Conservation (phyloP, 2,797 vertebrate species). For the Poecilia velifera region DNA sequence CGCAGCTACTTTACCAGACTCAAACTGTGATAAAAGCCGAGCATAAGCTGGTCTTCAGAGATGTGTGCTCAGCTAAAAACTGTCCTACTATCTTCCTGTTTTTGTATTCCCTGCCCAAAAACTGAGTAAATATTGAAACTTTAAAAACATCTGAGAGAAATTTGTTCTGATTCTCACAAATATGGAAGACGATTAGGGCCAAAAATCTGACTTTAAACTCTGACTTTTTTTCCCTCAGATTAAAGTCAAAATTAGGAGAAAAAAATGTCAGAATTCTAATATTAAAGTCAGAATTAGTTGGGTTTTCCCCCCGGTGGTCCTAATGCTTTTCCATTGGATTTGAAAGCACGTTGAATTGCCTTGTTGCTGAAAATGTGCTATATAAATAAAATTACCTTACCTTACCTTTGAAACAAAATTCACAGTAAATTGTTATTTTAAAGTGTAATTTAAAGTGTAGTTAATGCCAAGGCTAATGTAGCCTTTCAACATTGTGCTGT, state of each 20-base stretch:
- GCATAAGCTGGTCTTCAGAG: not conserved
- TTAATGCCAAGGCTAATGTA: slow-evolving; percentile 4
- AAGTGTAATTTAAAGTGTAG: not conserved
- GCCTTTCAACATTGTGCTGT: not conserved
- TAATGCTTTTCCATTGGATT: not conserved
- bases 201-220: no score
- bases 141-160: not conserved
- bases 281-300: no score
- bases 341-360: not conserved
- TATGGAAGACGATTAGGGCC: not conserved
- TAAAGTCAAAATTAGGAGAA: no score
- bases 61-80: not conserved
- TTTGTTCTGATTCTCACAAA: not conserved
- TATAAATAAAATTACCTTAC: no score
- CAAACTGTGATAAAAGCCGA: not conserved
- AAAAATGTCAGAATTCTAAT: no score
- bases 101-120: not conserved
- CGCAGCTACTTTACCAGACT: not conserved
- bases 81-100: not conserved
- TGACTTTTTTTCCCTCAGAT: no score
- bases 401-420: no score
- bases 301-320: no score
- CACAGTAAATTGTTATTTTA: not conserved
- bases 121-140: not conserved
- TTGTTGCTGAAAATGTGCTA: no score